phyloP scores from a whole-genome alignment of 2,113 vertebrate species.

The Falco punctatus region DNA sequence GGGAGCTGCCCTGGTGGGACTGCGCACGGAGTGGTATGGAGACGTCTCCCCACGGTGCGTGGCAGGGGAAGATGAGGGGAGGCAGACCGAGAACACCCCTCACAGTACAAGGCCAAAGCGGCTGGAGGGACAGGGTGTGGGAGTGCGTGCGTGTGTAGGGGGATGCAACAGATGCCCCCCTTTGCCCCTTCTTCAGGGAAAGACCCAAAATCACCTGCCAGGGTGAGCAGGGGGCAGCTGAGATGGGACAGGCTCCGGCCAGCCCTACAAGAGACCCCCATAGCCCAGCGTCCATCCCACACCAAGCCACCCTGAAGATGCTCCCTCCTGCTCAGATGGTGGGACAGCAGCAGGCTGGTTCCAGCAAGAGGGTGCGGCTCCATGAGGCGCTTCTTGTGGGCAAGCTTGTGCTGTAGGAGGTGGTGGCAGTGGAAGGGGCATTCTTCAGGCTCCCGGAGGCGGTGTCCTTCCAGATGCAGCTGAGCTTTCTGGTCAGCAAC shows the following conservation, averaged over 20 bases:
- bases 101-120: slow-evolving; percentile 6
- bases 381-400: not conserved
- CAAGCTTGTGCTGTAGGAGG: not conserved
- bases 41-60: fast-evolving
- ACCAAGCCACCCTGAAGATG: not conserved
- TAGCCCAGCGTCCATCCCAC: not conserved
- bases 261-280: not conserved
- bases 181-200: not conserved
- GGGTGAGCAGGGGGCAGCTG: not conserved
- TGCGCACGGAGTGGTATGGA: fast-evolving
- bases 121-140: not conserved
- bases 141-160: not conserved
- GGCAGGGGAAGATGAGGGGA: not conserved
- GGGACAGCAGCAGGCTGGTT: not conserved
- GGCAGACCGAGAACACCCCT: not conserved
- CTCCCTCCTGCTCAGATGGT: not conserved
- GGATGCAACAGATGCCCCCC: not conserved
- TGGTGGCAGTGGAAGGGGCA: not conserved
- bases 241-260: not conserved
- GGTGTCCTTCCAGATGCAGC: not conserved
- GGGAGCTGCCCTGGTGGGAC: not conserved
- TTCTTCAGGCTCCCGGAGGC: not conserved
- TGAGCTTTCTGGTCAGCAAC: not conserved
- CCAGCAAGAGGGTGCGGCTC: not conserved
- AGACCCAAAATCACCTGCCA: not conserved